phyloP scores from a whole-genome alignment of 2,113 vertebrate species.

The Podilymbus podiceps region DNA sequence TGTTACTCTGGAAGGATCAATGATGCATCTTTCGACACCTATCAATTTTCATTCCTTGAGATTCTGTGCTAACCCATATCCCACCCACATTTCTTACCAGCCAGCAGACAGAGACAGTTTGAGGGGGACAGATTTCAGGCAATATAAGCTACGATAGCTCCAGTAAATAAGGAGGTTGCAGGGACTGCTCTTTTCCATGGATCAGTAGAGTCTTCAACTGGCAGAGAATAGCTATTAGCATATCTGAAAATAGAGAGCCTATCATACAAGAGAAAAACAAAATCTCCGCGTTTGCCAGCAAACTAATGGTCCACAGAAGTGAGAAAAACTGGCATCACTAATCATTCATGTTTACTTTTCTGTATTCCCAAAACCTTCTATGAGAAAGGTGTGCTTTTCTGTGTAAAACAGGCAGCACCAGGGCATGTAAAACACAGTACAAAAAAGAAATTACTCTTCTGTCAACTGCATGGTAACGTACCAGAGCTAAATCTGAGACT shows the following conservation, averaged over 20 bases:
- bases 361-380: not conserved
- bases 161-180: not conserved
- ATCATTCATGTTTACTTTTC: not conserved
- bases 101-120: not conserved
- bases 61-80: not conserved
- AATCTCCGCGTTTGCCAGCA: not conserved
- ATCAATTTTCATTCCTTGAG: not conserved
- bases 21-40: accelerated
- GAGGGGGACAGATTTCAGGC: not conserved
- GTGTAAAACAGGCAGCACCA: not conserved
- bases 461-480: not conserved
- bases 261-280: not conserved
- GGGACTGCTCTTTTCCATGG: not conserved
- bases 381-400: not conserved
- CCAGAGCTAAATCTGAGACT: not conserved
- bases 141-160: not conserved
- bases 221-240: not conserved
- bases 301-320: not conserved
- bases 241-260: not conserved
- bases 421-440: not conserved
- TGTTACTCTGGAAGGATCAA: not conserved
- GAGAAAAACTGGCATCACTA: not conserved
- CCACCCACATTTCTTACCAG: not conserved
- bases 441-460: not conserved
- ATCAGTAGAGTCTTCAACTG: not conserved